Evolutionary conservation across 1,140 invertebrate species (phyloP).

Genomic region (Drosophila pandora): DNA sequence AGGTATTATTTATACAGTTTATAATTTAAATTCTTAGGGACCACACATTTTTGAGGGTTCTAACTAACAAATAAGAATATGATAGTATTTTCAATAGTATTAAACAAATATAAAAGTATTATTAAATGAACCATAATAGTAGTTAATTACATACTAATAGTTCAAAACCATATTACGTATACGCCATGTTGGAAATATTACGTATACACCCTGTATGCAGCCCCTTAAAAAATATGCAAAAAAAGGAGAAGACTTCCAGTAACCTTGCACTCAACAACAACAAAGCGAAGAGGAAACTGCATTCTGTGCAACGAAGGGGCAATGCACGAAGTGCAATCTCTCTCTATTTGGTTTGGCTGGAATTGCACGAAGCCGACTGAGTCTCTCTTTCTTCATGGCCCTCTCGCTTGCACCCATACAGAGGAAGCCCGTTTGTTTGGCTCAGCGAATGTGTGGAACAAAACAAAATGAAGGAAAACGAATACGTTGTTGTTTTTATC

Average conservation of each 20-base stretch:
- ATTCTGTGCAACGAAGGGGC: conserved; percentile 30
- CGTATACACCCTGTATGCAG: conserved; percentile 38
- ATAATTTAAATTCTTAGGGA: too few species aligned
- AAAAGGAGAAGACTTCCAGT: conserved; percentile 60
- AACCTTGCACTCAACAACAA: conserved; percentile 45
- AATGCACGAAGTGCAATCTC: conserved; percentile 13
- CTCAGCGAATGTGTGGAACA: conserved; percentile 65
- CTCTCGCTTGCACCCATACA: background rate
- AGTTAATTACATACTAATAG: background rate
- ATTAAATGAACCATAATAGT: too few species aligned
- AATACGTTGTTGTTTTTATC: conserved; percentile 27
- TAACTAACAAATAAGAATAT: too few species aligned
- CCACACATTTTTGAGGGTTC: too few species aligned
- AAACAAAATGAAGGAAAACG: conserved; percentile 70
- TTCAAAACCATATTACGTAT: background rate
- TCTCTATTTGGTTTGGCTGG: conserved; percentile 2
- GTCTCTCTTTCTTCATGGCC: conserved; percentile 19
- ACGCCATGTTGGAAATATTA: conserved; percentile 2
- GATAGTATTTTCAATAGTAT: too few species aligned
- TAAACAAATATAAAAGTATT: background rate
- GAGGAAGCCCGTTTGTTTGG: conserved; percentile 52
- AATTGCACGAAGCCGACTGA: background rate
- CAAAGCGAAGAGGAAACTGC: background rate
- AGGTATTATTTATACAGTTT: too few species aligned
- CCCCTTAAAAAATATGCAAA: conserved; percentile 11